A percentile compares a stretch with the other conserved stretches of the same genome.
These are phyloP conservation scores for Gymnosoma rotundatum DNA, from an alignment of 2,888 invertebrate genomes.

Conservation along the genomic window DNA sequence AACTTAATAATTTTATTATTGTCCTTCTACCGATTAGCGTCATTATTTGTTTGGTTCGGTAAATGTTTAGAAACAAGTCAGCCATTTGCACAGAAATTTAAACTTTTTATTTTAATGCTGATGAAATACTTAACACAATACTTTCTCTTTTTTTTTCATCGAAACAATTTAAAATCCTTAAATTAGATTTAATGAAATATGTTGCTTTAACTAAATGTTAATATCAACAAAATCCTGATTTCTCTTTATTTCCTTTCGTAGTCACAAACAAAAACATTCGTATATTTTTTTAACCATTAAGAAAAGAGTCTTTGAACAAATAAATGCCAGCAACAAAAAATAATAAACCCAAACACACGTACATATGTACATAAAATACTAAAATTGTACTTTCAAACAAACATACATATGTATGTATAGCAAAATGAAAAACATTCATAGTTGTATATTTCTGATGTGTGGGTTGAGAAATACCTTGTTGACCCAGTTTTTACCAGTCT, in stretches of 20 bases:
- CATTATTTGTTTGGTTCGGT: no score
- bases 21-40: no score
- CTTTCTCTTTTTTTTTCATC: neutral
- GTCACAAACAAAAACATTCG: conserved; percentile 8
- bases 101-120: neutral
- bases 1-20: no score
- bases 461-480: conserved; percentile 66
- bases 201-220: conserved; percentile 51
- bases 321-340: conserved; percentile 31
- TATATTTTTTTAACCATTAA: conserved; percentile 6
- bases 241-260: conserved; percentile 49
- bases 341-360: conserved; percentile 8
- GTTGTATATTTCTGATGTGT: conserved; percentile 45
- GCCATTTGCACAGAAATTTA: no score
- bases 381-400: neutral
- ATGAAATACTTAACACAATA: neutral
- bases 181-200: conserved; percentile 37
- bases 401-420: neutral
- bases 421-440: conserved; percentile 38
- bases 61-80: no score
- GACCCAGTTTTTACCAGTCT: conserved; percentile 59
- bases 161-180: conserved; percentile 11
- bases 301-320: conserved; percentile 6
- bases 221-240: conserved; percentile 52
- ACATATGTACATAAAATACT: neutral